Conservation (phyloP, 2,888 invertebrate species). For the Calliopum simillimum region DNA sequence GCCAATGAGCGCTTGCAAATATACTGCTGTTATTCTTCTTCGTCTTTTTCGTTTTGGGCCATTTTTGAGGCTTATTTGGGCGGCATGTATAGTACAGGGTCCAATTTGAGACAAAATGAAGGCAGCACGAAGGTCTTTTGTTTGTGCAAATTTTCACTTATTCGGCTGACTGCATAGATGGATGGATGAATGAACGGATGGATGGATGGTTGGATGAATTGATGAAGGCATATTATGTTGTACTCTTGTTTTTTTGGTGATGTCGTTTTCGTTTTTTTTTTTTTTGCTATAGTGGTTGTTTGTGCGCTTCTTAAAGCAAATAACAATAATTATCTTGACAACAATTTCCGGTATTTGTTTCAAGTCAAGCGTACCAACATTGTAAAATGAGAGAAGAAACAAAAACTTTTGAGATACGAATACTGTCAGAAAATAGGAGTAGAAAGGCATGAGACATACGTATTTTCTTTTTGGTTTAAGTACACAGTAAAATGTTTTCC, state of each 20-base stretch:
- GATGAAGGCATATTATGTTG: constrained; percentile 36
- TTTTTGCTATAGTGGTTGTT: constrained; percentile 39
- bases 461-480: too few species aligned
- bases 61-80: background rate
- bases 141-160: constrained; percentile 31
- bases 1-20: background rate
- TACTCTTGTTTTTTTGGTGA: constrained; percentile 22
- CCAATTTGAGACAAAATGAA: background rate
- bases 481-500: too few species aligned
- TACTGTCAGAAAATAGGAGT: constrained; percentile 4
- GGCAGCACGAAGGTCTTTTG: background rate
- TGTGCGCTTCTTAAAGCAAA: constrained; percentile 55
- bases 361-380: constrained; percentile 57
- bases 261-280: constrained; percentile 22
- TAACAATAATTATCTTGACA: constrained; percentile 68
- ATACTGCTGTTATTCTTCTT: background rate
- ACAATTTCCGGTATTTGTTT: constrained; percentile 67
- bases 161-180: constrained; percentile 25
- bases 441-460: too few species aligned
- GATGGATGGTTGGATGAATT: constrained; percentile 24
- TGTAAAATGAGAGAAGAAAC: constrained; percentile 44
- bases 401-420: constrained; percentile 41
- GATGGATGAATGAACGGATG: constrained; percentile 28
- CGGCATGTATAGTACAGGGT: background rate
- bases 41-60: background rate